A percentile compares a stretch with the other conserved stretches of the same genome.
phyloP scores from a whole-genome alignment of 2,797 vertebrate genomes.

The Fundulus diaphanus region DNA sequence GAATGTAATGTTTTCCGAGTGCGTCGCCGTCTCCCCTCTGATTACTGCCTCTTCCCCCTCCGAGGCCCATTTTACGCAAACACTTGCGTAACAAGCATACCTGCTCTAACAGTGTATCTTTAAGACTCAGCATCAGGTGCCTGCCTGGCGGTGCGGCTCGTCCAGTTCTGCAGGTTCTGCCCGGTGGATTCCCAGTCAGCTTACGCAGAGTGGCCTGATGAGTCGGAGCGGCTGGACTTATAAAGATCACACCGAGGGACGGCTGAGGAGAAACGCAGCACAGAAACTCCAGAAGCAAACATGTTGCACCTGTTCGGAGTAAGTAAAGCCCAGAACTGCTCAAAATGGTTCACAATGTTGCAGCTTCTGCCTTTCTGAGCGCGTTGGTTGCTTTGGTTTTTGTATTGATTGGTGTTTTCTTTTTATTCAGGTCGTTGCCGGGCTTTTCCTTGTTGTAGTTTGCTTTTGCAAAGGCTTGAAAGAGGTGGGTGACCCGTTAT shows the following conservation, averaged over 20 bases:
- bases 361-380: background rate
- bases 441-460: slow-evolving; percentile 73
- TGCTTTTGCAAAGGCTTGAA: slow-evolving; percentile 69
- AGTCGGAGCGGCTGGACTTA: slow-evolving; percentile 15
- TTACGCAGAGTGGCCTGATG: background rate
- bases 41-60: background rate
- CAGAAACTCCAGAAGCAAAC: slow-evolving; percentile 26
- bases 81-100: slow-evolving; percentile 15
- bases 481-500: slow-evolving; percentile 57
- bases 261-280: slow-evolving; percentile 11
- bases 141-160: slow-evolving; percentile 34
- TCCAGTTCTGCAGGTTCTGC: slow-evolving; percentile 60
- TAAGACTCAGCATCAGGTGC: background rate
- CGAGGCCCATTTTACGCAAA: slow-evolving; percentile 18
- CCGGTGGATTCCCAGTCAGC: slow-evolving; percentile 1
- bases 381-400: background rate
- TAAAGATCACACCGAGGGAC: background rate
- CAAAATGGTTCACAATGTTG: background rate
- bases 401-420: slow-evolving; percentile 19
- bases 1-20: background rate
- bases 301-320: slow-evolving; percentile 78
- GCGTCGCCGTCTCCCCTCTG: background rate
- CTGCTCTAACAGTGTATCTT: background rate
- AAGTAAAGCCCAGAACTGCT: slow-evolving; percentile 49
- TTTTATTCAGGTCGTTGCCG: slow-evolving; percentile 50